Conservation (phyloP, 2,888 invertebrate species). For the Ormyrus labotus region DNA sequence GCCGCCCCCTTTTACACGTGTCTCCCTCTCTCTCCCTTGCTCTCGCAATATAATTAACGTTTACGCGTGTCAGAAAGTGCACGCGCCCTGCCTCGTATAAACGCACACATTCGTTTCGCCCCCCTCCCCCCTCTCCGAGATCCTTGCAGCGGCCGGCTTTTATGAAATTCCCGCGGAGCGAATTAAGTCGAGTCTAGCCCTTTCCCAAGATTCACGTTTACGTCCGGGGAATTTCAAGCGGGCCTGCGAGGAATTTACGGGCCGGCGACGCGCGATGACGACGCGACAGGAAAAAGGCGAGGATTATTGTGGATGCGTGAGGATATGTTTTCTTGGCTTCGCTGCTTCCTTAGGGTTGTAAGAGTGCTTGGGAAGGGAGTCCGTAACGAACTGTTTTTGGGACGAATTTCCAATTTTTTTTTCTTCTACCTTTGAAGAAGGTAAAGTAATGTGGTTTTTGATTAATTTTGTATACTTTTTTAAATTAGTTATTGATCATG, state of each 20-base stretch:
- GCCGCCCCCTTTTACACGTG: slow-evolving; percentile 21
- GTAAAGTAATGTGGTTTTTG: no score
- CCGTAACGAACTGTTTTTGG: no score
- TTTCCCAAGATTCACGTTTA: slow-evolving; percentile 49
- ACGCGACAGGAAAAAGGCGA: neutral
- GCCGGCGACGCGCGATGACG: neutral
- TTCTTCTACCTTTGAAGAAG: no score
- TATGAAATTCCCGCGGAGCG: slow-evolving; percentile 55
- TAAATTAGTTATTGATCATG: no score
- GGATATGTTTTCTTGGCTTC: slow-evolving; percentile 3
- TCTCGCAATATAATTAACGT: slow-evolving; percentile 52
- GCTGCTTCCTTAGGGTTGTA: no score
- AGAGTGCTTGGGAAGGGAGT: no score
- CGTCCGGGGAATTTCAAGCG: slow-evolving; percentile 40
- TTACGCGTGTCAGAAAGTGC: slow-evolving; percentile 35
- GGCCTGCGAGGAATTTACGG: slow-evolving; percentile 35
- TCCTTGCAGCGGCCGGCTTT: slow-evolving; percentile 23
- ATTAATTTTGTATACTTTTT: no score
- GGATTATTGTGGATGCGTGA: neutral
- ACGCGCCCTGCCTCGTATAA: slow-evolving; percentile 1
- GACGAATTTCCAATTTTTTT: no score
- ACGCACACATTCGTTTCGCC: slow-evolving; percentile 43
- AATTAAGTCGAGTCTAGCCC: slow-evolving; percentile 51
- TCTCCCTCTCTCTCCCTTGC: neutral
- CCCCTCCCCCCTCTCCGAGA: neutral